phyloP scores from a whole-genome alignment of 92 coral and sea anemone genomes.

The Porites lobata region DNA sequence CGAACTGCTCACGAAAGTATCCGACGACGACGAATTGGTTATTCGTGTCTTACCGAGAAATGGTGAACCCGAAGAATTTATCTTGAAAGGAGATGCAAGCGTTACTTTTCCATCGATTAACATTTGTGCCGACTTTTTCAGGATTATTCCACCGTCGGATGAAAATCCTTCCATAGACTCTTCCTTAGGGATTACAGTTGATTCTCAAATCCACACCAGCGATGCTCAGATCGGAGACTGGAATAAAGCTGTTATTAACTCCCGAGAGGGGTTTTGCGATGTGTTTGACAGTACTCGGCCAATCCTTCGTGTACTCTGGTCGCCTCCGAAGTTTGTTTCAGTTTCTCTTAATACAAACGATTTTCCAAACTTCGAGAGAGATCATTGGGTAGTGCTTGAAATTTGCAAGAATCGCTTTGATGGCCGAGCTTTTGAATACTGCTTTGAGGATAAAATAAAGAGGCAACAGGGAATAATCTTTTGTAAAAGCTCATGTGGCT shows the following conservation, averaged over 20 bases:
- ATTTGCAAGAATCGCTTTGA: slow-evolving; percentile 8
- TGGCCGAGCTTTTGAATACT: background rate
- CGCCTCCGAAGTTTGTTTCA: slow-evolving; percentile 9
- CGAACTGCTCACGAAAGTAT: slow-evolving; percentile 28
- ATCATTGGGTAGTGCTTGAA: slow-evolving; percentile 24
- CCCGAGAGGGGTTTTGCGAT: background rate
- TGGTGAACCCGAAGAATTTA: slow-evolving; percentile 16
- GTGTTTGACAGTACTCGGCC: slow-evolving; percentile 24
- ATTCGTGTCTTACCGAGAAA: slow-evolving; percentile 31
- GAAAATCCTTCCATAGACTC: background rate
- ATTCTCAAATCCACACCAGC: background rate
- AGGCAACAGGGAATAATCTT: too few relatives aligned
- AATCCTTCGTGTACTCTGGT: slow-evolving; percentile 32
- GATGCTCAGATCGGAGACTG: slow-evolving; percentile 13
- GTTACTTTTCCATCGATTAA: background rate
- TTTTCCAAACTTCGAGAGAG: slow-evolving; percentile 14
- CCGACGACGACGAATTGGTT: slow-evolving; percentile 11
- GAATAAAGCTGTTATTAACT: background rate
- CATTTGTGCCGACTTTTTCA: slow-evolving; percentile 31
- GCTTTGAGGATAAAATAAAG: background rate
- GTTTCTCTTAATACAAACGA: background rate
- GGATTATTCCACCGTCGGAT: slow-evolving; percentile 2
- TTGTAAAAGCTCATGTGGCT: background rate
- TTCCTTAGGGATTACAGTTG: background rate
- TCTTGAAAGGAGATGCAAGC: background rate